These are phyloP conservation scores for Malurus cyaneus DNA, from an alignment of 2,113 vertebrate species.

Conservation along the genomic window DNA sequence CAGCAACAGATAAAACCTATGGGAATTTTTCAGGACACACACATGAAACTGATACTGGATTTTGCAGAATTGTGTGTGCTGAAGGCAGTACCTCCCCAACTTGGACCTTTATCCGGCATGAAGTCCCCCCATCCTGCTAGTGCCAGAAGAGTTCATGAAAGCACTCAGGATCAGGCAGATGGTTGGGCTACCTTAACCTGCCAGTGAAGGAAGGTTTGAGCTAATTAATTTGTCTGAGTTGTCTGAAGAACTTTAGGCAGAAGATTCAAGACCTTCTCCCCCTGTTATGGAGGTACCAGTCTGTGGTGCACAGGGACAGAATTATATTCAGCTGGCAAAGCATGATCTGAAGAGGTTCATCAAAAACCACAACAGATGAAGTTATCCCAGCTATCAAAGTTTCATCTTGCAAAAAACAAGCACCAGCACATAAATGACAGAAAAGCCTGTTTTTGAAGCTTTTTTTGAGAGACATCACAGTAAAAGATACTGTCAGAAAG, in stretches of 20 bases:
- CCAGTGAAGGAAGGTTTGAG: background rate
- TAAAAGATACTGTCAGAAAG: background rate
- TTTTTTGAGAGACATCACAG: background rate
- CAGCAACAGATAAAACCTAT: background rate
- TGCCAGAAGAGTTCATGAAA: background rate
- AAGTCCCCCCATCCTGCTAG: background rate
- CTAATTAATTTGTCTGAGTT: background rate
- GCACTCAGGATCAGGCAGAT: background rate
- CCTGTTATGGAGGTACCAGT: background rate
- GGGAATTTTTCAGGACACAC: background rate
- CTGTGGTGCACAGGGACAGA: background rate
- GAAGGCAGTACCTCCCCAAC: background rate
- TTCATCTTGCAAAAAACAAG: background rate
- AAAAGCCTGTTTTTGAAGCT: background rate
- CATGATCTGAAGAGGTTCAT: background rate
- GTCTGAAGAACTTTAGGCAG: background rate
- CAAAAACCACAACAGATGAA: background rate
- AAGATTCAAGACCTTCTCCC: background rate
- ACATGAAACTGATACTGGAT: background rate
- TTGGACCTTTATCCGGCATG: background rate
- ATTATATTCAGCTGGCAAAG: background rate
- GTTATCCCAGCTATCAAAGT: background rate
- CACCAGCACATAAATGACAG: fast-evolving
- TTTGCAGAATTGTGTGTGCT: background rate
- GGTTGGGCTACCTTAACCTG: background rate